Evolutionary conservation across 2,113 vertebrate species (phyloP).

Genomic region (Heteronetta atricapilla): DNA sequence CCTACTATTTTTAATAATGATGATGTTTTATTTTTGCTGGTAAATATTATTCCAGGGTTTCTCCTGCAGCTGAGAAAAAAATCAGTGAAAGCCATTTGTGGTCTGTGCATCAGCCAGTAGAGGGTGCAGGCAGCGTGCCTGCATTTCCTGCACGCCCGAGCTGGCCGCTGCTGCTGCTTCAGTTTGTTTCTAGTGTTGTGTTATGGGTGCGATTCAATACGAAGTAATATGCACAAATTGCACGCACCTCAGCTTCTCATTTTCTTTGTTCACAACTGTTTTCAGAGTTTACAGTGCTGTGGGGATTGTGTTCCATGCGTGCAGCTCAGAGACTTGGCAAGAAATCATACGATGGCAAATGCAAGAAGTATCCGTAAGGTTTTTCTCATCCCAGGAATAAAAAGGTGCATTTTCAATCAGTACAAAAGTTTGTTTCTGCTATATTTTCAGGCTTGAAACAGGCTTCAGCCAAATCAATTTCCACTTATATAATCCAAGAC

Average conservation of each 20-base stretch:
- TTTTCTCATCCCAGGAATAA: neutral
- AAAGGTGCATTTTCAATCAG: neutral
- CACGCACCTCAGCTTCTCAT: neutral
- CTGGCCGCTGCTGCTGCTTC: neutral
- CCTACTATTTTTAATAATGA: neutral
- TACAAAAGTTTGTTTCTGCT: neutral
- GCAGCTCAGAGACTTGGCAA: neutral
- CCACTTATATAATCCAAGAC: neutral
- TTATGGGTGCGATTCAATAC: neutral
- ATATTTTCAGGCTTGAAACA: neutral
- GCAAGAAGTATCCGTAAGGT: neutral
- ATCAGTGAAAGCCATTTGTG: neutral
- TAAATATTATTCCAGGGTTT: neutral
- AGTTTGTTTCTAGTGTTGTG: neutral
- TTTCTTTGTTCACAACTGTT: neutral
- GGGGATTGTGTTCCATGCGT: fast-evolving
- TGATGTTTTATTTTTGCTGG: neutral
- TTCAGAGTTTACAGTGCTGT: neutral
- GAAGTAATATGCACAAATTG: neutral
- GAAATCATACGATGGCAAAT: neutral
- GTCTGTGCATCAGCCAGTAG: slow-evolving; percentile 44
- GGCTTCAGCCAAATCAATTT: neutral
- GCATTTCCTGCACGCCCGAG: neutral
- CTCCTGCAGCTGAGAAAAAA: neutral
- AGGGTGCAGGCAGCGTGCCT: slow-evolving; percentile 57